These are phyloP conservation scores for Ctenicera cuprea DNA, from an alignment of 2,888 invertebrate species.

Conservation along the genomic window DNA sequence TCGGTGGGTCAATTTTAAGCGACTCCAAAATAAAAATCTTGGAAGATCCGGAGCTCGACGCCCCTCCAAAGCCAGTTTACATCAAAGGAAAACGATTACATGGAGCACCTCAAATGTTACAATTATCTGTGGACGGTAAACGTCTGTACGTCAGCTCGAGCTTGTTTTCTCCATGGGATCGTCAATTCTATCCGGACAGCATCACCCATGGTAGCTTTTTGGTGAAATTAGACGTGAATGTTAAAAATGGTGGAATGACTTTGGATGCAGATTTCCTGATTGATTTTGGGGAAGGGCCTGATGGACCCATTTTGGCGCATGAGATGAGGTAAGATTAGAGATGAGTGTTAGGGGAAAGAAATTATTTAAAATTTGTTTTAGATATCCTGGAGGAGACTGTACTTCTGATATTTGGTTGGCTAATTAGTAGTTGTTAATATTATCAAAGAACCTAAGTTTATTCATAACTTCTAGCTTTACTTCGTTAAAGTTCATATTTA, in stretches of 20 bases:
- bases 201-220: constrained; percentile 83
- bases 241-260: constrained; percentile 88
- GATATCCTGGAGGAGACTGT: constrained; percentile 98
- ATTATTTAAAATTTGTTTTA: constrained; percentile 63
- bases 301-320: constrained; percentile 93
- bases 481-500: too few species aligned
- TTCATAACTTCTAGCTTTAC: too few species aligned
- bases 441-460: too few species aligned
- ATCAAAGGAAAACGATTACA: constrained; percentile 86
- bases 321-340: constrained; percentile 87
- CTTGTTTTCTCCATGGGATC: constrained; percentile 94
- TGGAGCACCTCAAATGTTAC: constrained; percentile 97
- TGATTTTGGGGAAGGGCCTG: constrained; percentile 92
- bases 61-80: constrained; percentile 81
- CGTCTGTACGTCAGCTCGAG: constrained; percentile 94
- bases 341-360: neutral
- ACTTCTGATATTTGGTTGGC: constrained; percentile 96
- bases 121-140: constrained; percentile 95
- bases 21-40: constrained; percentile 84
- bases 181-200: constrained; percentile 94
- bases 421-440: too few species aligned
- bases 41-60: constrained; percentile 83
- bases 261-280: constrained; percentile 91
- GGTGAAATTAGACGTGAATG: constrained; percentile 90
- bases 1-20: constrained; percentile 88